A percentile compares a stretch with the other conserved stretches of the same genome.
Conservation (phyloP, 1,140 invertebrate genomes). For the Pantala flavescens region DNA sequence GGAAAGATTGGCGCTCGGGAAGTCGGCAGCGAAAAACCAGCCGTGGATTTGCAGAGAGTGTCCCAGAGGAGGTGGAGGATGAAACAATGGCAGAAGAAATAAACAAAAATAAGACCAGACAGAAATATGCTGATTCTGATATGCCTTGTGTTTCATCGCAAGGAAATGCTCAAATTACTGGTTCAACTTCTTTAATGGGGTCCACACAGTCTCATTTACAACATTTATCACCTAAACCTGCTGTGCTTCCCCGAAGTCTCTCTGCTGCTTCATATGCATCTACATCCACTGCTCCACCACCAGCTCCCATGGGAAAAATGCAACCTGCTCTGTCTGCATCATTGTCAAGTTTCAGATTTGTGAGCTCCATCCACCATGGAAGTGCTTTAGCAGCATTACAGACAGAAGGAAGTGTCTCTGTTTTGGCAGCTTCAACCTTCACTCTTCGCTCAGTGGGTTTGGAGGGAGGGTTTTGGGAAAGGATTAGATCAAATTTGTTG, state of each 20-base stretch:
- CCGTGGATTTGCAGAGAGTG: not conserved
- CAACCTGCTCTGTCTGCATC: not conserved
- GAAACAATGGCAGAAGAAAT: slow-evolving; percentile 33
- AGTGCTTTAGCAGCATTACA: slow-evolving; percentile 67
- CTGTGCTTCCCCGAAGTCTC: not conserved
- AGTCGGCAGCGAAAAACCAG: slow-evolving; percentile 34
- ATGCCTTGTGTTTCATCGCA: not conserved
- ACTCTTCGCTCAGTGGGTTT: slow-evolving; percentile 50
- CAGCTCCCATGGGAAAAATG: not conserved
- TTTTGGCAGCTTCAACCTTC: slow-evolving; percentile 55
- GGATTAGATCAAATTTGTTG: not conserved
- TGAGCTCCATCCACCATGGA: slow-evolving; percentile 72
- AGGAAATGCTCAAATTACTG: not conserved
- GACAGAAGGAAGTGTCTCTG: slow-evolving; percentile 38
- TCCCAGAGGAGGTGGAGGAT: slow-evolving; percentile 30
- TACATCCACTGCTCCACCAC: not conserved
- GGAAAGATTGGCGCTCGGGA: slow-evolving; percentile 19
- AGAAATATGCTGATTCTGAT: not conserved
- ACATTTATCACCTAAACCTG: not conserved
- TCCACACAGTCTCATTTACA: not conserved
- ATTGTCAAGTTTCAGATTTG: slow-evolving; percentile 43
- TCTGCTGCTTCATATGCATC: not conserved
- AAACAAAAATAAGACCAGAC: slow-evolving; percentile 13
- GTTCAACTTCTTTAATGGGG: not conserved
- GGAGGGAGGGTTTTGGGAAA: not conserved